Conservation (phyloP, 2,797 vertebrate genomes). For the Clarias laeviceps region DNA sequence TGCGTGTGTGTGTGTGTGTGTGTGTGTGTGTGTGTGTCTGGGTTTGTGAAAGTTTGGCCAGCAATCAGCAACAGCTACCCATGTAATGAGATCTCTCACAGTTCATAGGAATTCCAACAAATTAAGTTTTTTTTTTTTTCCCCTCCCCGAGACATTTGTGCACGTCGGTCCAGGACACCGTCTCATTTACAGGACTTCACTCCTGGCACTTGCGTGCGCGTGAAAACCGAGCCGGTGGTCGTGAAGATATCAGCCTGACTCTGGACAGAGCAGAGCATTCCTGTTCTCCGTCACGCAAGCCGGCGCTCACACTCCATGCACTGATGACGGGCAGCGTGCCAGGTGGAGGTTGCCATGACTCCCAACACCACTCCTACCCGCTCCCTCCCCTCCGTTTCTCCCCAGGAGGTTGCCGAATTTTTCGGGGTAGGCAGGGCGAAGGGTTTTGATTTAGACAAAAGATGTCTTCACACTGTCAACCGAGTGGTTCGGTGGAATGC, state of each 20-base stretch:
- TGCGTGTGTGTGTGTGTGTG: background rate
- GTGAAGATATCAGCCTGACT: slow-evolving; percentile 83
- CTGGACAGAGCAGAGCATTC: slow-evolving; percentile 85
- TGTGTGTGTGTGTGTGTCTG: slow-evolving; percentile 5
- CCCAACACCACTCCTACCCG: slow-evolving; percentile 75
- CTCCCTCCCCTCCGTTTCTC: slow-evolving; percentile 43
- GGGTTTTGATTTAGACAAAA: slow-evolving; percentile 94
- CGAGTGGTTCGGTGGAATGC: slow-evolving; percentile 90
- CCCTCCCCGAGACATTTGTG: background rate
- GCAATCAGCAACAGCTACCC: background rate
- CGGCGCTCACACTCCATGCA: slow-evolving; percentile 83
- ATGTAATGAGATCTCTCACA: background rate
- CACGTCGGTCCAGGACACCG: background rate
- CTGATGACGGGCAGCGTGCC: slow-evolving; percentile 91
- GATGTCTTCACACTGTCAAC: slow-evolving; percentile 93
- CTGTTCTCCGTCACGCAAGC: slow-evolving; percentile 85
- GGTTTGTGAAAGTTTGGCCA: slow-evolving; percentile 25
- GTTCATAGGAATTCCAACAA: background rate
- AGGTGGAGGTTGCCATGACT: slow-evolving; percentile 96
- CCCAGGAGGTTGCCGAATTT: slow-evolving; percentile 89
- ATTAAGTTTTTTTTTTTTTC: background rate
- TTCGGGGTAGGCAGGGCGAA: slow-evolving; percentile 80
- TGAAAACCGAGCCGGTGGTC: slow-evolving; percentile 80
- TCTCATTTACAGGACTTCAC: background rate
- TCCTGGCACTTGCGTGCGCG: slow-evolving; percentile 49